phyloP scores from a whole-genome alignment of 2,113 vertebrate species.

The Bucco capensis region DNA sequence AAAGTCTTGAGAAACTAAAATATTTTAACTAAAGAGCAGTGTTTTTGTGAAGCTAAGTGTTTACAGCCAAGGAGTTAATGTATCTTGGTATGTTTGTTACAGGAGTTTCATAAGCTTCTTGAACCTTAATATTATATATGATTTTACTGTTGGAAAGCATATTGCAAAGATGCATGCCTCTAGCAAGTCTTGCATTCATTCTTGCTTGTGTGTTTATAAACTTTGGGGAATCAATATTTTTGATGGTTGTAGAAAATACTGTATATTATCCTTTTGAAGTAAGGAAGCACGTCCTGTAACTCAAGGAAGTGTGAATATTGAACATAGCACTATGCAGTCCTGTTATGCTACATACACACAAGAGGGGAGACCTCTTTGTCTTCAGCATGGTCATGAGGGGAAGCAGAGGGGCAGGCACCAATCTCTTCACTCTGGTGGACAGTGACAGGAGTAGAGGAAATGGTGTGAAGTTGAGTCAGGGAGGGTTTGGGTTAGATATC shows the following conservation, averaged over 20 bases:
- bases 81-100: background rate
- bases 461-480: no score
- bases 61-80: background rate
- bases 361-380: no score
- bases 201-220: background rate
- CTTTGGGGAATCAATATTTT: background rate
- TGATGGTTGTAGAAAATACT: background rate
- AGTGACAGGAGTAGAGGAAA: no score
- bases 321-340: background rate
- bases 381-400: no score
- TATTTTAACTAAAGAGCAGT: no score
- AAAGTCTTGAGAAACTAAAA: no score
- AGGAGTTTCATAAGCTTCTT: background rate
- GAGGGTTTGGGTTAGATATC: no score
- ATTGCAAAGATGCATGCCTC: background rate
- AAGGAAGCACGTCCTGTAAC: background rate
- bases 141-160: background rate
- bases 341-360: fast-evolving
- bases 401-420: no score
- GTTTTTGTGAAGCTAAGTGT: background rate
- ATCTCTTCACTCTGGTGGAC: no score
- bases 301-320: background rate
- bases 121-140: background rate
- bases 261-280: background rate
- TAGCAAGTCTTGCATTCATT: background rate